Percentiles rank a stretch among this genome's conserved stretches.
Conservation (phyloP, 2,797 vertebrate genomes). For the Lophotriccus pileatus region DNA sequence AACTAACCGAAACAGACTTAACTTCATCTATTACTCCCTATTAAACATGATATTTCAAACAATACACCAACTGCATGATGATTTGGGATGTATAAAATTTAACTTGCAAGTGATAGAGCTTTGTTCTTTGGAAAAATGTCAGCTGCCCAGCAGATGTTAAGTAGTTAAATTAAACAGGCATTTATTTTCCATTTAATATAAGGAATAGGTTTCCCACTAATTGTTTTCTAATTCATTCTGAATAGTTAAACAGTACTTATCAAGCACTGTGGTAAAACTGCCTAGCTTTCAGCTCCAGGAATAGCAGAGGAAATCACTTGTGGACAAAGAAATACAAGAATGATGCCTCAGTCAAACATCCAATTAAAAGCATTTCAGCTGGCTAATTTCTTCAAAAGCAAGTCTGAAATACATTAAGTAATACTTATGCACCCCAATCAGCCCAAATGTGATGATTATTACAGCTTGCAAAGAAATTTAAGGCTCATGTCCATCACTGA, state of each 20-base stretch:
- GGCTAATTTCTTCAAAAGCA: background rate
- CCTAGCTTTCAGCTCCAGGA: background rate
- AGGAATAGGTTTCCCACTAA: background rate
- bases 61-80: background rate
- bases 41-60: background rate
- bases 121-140: background rate
- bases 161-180: background rate
- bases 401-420: background rate
- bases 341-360: background rate
- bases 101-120: background rate
- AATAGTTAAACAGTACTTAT: background rate
- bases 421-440: background rate
- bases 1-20: background rate
- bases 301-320: background rate
- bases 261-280: background rate
- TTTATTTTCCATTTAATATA: background rate
- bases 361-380: background rate
- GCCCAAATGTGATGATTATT: background rate
- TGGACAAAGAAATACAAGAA: background rate
- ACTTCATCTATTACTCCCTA: background rate
- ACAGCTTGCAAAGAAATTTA: background rate
- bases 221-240: background rate
- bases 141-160: background rate
- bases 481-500: background rate
- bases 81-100: background rate